phyloP scores from a whole-genome alignment of 2,797 vertebrate genomes.

The Cynodonichthys magdalenae region DNA sequence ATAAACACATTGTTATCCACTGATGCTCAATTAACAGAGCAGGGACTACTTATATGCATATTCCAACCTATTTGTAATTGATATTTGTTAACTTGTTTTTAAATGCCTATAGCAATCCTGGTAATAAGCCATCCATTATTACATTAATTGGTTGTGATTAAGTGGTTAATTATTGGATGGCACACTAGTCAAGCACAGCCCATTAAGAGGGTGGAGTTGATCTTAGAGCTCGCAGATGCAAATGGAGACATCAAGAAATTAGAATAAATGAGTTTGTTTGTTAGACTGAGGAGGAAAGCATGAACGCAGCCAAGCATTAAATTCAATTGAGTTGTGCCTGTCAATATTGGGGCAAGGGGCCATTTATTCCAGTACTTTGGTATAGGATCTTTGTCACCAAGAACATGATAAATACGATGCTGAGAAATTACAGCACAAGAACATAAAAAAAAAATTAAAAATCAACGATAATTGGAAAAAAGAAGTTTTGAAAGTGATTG shows the following conservation, averaged over 20 bases:
- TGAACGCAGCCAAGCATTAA: conserved; percentile 69
- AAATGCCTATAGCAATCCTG: conserved; percentile 64
- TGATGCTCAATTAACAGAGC: conserved; percentile 38
- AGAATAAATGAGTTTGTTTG: conserved; percentile 72
- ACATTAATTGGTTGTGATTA: conserved; percentile 70
- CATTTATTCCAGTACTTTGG: conserved; percentile 59
- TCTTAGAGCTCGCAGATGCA: conserved; percentile 49
- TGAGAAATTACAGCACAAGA: conserved; percentile 25
- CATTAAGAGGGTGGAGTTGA: conserved; percentile 45
- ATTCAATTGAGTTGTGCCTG: conserved; percentile 66
- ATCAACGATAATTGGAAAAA: neutral
- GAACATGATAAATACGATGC: conserved; percentile 53
- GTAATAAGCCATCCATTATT: conserved; percentile 71
- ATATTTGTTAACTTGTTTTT: conserved; percentile 65
- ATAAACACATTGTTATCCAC: conserved; percentile 25
- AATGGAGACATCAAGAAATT: conserved; percentile 66
- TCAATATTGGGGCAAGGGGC: conserved; percentile 60
- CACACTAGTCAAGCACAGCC: conserved; percentile 41
- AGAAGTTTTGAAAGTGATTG: neutral
- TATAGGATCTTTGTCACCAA: conserved; percentile 53
- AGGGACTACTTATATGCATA: conserved; percentile 52
- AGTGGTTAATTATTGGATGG: conserved; percentile 63
- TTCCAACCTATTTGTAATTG: conserved; percentile 46
- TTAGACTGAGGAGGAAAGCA: conserved; percentile 49
- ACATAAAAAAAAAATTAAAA: conserved; percentile 4